Conservation (phyloP, 2,888 invertebrate genomes). For the Troglohyphantes excavatus region DNA sequence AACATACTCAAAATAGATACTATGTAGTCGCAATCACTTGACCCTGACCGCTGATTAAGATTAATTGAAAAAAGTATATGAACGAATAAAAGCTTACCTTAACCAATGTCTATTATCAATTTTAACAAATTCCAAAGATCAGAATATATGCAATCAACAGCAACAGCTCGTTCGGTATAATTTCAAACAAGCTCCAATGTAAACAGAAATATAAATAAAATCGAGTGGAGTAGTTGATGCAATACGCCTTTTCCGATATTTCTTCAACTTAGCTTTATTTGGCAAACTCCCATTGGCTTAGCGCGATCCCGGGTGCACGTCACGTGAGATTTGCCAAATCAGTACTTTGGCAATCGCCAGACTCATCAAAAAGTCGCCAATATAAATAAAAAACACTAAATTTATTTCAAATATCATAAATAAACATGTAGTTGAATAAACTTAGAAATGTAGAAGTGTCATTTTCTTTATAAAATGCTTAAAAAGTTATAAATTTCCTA, state of each 20-base stretch:
- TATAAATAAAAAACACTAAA: no score
- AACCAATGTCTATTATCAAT: neutral
- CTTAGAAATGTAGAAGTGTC: no score
- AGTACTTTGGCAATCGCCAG: no score
- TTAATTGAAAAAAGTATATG: neutral
- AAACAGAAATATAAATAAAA: conserved; percentile 4
- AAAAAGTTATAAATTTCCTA: no score
- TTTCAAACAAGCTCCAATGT: neutral
- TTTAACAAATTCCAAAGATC: neutral
- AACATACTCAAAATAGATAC: neutral
- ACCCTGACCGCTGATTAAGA: conserved; percentile 7
- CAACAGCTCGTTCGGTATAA: neutral
- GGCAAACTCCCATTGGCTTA: conserved; percentile 52
- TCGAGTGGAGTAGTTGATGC: conserved; percentile 13
- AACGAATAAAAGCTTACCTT: neutral
- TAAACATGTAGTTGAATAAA: no score
- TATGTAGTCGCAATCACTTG: neutral
- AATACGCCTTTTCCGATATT: conserved; percentile 13
- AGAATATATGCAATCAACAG: neutral
- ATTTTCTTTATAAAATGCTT: no score
- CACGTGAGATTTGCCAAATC: conserved; percentile 24
- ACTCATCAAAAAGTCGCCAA: no score
- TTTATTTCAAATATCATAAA: no score
- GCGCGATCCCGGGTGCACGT: neutral
- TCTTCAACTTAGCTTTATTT: conserved; percentile 42